Evolutionary conservation across 2,113 vertebrate species (phyloP), one percentile per base, ranked within the genome.

Genomic region (Hippopotamus amphibius): DNA sequence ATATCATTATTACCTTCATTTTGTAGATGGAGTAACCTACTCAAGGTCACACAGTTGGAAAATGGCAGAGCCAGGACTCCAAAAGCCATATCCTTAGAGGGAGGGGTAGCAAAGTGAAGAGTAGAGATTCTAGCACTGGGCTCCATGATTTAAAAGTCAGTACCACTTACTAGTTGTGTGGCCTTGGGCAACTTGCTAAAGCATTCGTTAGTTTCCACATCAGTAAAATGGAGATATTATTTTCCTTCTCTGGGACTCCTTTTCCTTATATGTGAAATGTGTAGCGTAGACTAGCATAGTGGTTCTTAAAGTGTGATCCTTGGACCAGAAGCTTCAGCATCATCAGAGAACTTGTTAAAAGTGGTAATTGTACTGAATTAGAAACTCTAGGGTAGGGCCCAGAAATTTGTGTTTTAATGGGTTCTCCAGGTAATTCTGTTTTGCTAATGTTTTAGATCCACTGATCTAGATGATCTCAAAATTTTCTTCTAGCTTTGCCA

Each of bases 201-300:
- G 46, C 90, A 57, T 5, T 88, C 16, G 63, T 88, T 91, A 57
- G 26, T 95, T 93, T 86, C 57, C 43, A 66, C 24, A 68, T 57
- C 22, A 88, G 30, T 82, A 96, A 97, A 91, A 46, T 71, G 43
- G 41, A 30, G 12, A 91, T 76, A 21, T 55, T 81, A 57, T 95
- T 93, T 90, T 46, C 65, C 7, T 89, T 96, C 43, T 83, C 19
- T 53, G 37, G 33, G 5, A 41, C 33, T 88, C 68, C 48, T 59
- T 95, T 76, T 74, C 46, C 14, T 88, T 48, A 69, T 68, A 33
- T 71, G 53, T 95, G 43, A 79, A 89, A 93, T 89, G 13, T 93
- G 15, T 88, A 53, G 50, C 84, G 63, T 91, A 81, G 46, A 33
- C 88, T 41, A 84, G 14, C 24, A 7, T 5, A 83, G 9, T 92